These are phyloP conservation scores for Mus pahari DNA, from an alignment of 2,113 vertebrate species.

Conservation along the genomic window DNA sequence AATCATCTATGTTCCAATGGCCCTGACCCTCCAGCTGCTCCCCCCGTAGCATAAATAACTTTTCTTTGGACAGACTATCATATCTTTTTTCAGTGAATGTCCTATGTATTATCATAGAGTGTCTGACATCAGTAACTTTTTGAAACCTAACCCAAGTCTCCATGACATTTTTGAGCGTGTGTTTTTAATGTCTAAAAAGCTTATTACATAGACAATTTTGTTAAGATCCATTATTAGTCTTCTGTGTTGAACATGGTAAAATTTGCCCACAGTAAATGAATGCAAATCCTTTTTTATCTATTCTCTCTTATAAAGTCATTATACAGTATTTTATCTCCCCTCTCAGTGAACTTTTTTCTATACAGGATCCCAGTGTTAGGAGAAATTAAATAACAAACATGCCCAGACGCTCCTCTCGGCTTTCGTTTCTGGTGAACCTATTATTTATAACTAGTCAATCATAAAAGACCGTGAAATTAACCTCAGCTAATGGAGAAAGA, in stretches of 20 bases:
- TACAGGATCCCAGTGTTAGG: neutral
- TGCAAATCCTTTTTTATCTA: neutral
- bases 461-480: neutral
- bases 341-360: neutral
- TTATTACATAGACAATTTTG: neutral
- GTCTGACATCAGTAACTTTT: too few species aligned
- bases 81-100: neutral
- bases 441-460: neutral
- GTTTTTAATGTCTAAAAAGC: neutral
- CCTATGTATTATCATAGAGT: neutral
- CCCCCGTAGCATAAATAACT: neutral
- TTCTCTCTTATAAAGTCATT: neutral
- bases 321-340: neutral
- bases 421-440: neutral
- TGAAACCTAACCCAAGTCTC: neutral
- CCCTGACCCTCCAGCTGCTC: neutral
- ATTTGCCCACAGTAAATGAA: neutral
- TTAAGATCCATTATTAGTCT: neutral
- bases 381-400: neutral
- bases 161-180: too few species aligned
- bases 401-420: neutral
- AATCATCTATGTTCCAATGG: neutral
- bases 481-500: neutral
- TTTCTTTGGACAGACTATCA: neutral
- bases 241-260: neutral